Base-by-base conservation (phyloP, 2,113 vertebrate species). In the Chitala chitala region DNA sequence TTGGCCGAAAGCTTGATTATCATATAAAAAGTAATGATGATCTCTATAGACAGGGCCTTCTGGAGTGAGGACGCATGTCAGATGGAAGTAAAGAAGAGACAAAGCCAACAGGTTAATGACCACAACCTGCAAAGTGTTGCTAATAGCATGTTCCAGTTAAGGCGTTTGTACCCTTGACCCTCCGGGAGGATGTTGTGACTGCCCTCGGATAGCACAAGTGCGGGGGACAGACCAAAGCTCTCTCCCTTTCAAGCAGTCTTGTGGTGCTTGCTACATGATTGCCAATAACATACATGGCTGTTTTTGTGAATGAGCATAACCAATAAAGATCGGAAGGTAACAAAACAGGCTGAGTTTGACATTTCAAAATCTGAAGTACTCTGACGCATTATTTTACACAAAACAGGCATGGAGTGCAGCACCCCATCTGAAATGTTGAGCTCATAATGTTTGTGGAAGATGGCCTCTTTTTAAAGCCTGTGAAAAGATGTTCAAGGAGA, bases 1-100 rank as follows among this genome's bases (percentile, higher is more conserved):
- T 69, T 69, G 68, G 68, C 68, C 50, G 44, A 69, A 69, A 51
- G 46, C 68, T 69, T 69, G 68, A 69, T 69, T 69, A 69, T 26
- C 68, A 69, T 69, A 69, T 69, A 69, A 69, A 69, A 69, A 48
- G 68, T 51, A 51, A 69, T 53, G 33, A 53, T 69, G 68, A 48
- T 69, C 68, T 69, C 68, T 51, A 36, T 26, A 33, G 68, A 51
- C 46, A 46, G 68, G 8, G 46, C 26, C 53, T 44, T 48, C 48
- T 48, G 36, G 48, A 10, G 48, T 20, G 17, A 4, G 26, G 15
- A 48, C 44, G 68, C 20, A 29, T 24, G 24, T 53, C 17, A 46
- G 51, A 69, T 69, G 26, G 20, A 46, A 69, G 51, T 36, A 15
- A 66, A 40, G 40, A 31, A 26, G 15, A 53, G 68, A 69, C 26